Evolutionary conservation across 2,888 invertebrate species (phyloP), one percentile per base, ranked within the genome.

Genomic region (Ptychoptera albimana): DNA sequence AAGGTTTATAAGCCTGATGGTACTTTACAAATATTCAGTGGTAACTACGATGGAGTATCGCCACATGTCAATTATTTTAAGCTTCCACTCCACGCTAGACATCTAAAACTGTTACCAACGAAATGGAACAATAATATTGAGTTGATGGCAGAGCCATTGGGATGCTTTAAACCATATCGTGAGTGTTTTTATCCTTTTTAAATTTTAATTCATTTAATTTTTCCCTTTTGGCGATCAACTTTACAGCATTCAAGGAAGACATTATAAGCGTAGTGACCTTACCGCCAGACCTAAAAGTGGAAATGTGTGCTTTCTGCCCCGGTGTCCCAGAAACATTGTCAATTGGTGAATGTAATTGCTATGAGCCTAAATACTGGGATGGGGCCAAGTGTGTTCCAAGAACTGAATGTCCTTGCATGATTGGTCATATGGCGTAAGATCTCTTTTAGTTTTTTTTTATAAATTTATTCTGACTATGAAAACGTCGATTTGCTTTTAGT

Each of bases 321-420:
- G 73, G 74, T 13, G 67, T 75, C 8, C 49, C 62, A 40, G 52
- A 62, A 2, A 57, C 31, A 15, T 14, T 57, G 4, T 46, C 48
- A 23, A 46, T 45, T 6, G 51, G 41, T 30, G 61, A 55, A 48
- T 81, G 82, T 53, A 64, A 67, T 41, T 77, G 80, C 54, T 56
- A 63, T 36, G 51, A 63, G 43, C 66, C 69, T 4, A 57, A 70
- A 12, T 79, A 73, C 68, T 88, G 81, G 75, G 77, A 87, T 64
- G 88, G 88, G 9, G 69, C 71, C 51, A 64, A 64, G 48, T 91
- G 91, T 60, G 79, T 83, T 7, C 57, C 73, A 1, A 68, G 77
- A 45, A 72, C 75, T 49, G 73, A 82, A 55, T 91, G 91, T 57
- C 83, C 87, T 0, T 91, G 91, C 58, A 67, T 81, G 37, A 72